These are phyloP conservation scores for Numida meleagris DNA, from an alignment of 2,113 vertebrate species.

Conservation along the genomic window DNA sequence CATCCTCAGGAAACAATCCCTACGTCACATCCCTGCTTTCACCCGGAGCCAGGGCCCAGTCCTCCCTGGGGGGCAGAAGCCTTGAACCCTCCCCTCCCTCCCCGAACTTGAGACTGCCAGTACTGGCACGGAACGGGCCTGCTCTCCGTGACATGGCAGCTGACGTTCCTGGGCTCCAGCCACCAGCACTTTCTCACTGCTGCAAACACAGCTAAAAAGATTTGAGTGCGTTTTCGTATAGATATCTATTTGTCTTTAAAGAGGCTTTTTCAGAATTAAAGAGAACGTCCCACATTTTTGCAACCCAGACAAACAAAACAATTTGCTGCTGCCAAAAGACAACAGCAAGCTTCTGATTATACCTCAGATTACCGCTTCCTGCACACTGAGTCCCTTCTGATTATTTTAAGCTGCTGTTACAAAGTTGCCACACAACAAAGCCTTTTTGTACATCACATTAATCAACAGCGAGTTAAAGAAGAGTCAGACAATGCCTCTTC, in stretches of 20 bases:
- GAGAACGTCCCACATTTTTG: neutral
- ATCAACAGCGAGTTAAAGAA: neutral
- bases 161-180: neutral
- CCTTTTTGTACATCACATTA: neutral
- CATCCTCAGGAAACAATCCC: neutral
- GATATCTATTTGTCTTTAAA: neutral
- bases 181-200: neutral
- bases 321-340: neutral
- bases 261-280: neutral
- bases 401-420: slow-evolving; percentile 24
- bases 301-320: slow-evolving; percentile 33
- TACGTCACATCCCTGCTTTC: rapidly evolving
- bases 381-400: slow-evolving; percentile 9
- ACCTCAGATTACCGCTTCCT: neutral
- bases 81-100: neutral
- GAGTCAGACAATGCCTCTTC: neutral
- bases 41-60: rapidly evolving
- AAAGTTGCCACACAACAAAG: neutral
- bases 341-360: slow-evolving; percentile 26
- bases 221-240: neutral
- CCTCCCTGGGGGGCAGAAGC: neutral
- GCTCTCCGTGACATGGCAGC: neutral
- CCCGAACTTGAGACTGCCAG: neutral
- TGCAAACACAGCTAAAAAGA: neutral
- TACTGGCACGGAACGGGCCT: neutral